Evolutionary conservation across 2,888 invertebrate genomes (phyloP).

Genomic region (Drosophila suboccidentalis): DNA sequence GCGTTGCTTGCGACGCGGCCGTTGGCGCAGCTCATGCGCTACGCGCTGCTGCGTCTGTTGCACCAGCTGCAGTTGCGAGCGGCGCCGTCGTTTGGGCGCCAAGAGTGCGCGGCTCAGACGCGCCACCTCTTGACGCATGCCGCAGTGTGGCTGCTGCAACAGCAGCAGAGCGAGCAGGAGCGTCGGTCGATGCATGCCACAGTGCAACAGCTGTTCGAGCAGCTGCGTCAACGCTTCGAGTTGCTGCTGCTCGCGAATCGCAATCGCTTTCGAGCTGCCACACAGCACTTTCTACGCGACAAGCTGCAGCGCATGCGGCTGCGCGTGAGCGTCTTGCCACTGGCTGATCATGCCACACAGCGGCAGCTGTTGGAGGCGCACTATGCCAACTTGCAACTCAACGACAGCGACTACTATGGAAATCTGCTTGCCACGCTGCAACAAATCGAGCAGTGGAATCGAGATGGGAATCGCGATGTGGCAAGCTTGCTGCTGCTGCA

Average conservation of each 20-base stretch:
- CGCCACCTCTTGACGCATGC: constrained; percentile 58
- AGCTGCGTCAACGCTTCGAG: constrained; percentile 46
- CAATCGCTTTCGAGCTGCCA: constrained; percentile 33
- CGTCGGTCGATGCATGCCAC: constrained; percentile 6
- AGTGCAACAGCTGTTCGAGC: constrained; percentile 48
- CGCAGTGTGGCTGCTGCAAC: constrained; percentile 54
- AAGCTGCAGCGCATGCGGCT: constrained; percentile 52
- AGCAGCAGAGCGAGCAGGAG: constrained; percentile 9
- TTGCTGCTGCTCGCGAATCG: constrained; percentile 43
- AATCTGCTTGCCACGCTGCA: constrained; percentile 40
- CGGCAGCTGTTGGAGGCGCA: constrained; percentile 24
- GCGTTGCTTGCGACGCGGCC: neutral
- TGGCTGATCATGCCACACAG: neutral
- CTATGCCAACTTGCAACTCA: constrained; percentile 39
- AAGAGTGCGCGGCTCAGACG: constrained; percentile 50
- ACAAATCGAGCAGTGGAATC: constrained; percentile 4
- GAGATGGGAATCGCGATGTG: neutral
- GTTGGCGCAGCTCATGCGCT: constrained; percentile 23
- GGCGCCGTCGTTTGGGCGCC: constrained; percentile 17
- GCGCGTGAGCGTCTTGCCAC: constrained; percentile 55
- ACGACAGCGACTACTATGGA: constrained; percentile 51
- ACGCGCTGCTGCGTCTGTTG: constrained; percentile 47
- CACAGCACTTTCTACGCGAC: constrained; percentile 28
- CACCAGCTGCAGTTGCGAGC: constrained; percentile 17
- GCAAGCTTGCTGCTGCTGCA: constrained; percentile 7